Evolutionary conservation across 2,113 vertebrate species (phyloP).

Genomic region (Neogale vison): DNA sequence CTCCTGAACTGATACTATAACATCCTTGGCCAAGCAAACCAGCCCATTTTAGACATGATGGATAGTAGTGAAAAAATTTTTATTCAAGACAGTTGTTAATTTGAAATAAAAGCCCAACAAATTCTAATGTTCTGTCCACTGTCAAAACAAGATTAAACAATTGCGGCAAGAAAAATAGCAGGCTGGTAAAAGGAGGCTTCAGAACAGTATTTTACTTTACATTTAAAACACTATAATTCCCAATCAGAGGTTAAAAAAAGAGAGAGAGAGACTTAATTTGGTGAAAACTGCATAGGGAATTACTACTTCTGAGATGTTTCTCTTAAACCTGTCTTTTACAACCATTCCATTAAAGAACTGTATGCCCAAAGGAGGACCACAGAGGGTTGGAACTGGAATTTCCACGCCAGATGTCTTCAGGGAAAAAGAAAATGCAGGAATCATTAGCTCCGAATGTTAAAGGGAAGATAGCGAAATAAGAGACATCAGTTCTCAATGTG

Average conservation of each 20-base stretch:
- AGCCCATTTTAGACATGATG: not conserved
- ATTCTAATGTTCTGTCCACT: constrained; percentile 33
- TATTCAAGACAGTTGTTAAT: constrained; percentile 36
- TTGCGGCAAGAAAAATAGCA: constrained; percentile 2
- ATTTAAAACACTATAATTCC: constrained; percentile 10
- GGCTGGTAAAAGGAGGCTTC: not conserved
- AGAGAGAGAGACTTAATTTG: not conserved
- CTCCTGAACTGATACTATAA: not conserved
- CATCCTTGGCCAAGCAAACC: not conserved
- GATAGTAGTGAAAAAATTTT: not conserved
- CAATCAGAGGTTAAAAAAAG: not conserved
- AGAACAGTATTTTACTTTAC: constrained; percentile 22
- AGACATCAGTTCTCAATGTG: not conserved
- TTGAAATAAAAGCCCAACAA: constrained; percentile 55
- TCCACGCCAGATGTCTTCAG: not conserved
- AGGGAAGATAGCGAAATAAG: not conserved
- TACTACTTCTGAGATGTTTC: not conserved
- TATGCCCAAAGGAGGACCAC: not conserved
- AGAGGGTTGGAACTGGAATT: not conserved
- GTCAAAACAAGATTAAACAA: constrained; percentile 68
- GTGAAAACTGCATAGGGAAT: not conserved
- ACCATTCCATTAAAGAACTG: not conserved
- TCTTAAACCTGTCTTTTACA: not conserved
- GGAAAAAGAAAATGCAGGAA: not conserved
- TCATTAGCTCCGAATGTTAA: not conserved